These are phyloP conservation scores for Oligia latruncula DNA, from an alignment of 2,888 invertebrate genomes.

Conservation along the genomic window DNA sequence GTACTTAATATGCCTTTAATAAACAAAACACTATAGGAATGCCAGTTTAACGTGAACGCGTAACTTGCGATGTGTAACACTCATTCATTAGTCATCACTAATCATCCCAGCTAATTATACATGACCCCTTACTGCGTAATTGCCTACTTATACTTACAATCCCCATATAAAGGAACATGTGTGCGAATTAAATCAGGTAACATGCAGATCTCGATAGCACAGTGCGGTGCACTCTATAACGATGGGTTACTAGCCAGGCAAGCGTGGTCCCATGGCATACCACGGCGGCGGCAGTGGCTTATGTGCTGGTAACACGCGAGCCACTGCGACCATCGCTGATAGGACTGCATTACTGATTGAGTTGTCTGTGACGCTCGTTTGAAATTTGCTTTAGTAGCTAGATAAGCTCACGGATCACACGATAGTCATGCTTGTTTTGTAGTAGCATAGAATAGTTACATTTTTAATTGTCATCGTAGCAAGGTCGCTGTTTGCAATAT, in stretches of 20 bases:
- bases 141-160: slow-evolving; percentile 6
- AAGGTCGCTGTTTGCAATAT: neutral
- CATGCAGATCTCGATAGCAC: slow-evolving; percentile 39
- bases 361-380: slow-evolving; percentile 9
- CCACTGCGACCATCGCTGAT: slow-evolving; percentile 20
- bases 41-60: neutral
- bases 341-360: slow-evolving; percentile 20
- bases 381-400: neutral
- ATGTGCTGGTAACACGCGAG: slow-evolving; percentile 39
- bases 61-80: neutral
- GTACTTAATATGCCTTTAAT: neutral
- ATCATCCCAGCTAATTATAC: slow-evolving; percentile 18
- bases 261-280: slow-evolving; percentile 9
- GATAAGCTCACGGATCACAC: neutral
- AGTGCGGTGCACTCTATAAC: slow-evolving; percentile 29
- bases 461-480: neutral
- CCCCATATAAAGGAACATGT: neutral
- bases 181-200: slow-evolving; percentile 15
- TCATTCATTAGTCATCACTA: neutral
- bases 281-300: neutral
- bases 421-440: neutral
- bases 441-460: neutral
- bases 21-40: neutral
- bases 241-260: slow-evolving; percentile 14
- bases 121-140: slow-evolving; percentile 3